phyloP scores from a whole-genome alignment of 2,888 invertebrate genomes.

The Dynastes hyllus region DNA sequence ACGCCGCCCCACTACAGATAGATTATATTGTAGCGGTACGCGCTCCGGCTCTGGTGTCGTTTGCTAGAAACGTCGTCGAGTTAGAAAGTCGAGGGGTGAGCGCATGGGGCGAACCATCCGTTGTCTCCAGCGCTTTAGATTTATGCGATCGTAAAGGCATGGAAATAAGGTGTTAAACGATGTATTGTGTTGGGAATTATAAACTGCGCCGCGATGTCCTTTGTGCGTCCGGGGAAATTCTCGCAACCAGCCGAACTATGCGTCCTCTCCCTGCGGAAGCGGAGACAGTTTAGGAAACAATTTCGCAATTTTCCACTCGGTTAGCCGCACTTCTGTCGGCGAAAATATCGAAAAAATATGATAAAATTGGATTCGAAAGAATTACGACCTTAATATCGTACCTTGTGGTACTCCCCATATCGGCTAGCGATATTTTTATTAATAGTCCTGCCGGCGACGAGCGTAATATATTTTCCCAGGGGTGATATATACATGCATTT shows the following conservation, averaged over 20 bases:
- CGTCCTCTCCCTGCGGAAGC: neutral
- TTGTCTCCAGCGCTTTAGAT: constrained; percentile 35
- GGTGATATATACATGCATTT: constrained; percentile 2
- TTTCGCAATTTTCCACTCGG: constrained; percentile 22
- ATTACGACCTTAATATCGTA: constrained; percentile 9
- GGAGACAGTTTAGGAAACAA: constrained; percentile 2
- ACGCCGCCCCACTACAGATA: neutral
- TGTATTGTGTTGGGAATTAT: constrained; percentile 47
- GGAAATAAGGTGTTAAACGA: constrained; percentile 48
- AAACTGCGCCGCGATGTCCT: constrained; percentile 33
- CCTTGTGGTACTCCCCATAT: constrained; percentile 6
- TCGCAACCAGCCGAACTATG: neutral
- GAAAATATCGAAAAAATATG: constrained; percentile 7
- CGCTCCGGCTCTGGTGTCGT: neutral
- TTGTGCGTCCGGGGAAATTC: constrained; percentile 37
- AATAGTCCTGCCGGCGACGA: neutral
- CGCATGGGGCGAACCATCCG: neutral
- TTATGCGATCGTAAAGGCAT: constrained; percentile 45
- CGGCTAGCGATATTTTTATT: neutral
- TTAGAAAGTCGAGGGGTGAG: neutral
- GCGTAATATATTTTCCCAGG: neutral
- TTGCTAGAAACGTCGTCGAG: neutral
- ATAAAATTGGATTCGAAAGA: constrained; percentile 5
- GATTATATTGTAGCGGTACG: neutral
- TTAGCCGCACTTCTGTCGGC: constrained; percentile 10